Evolutionary conservation across 2,797 vertebrate genomes (phyloP).

Genomic region (Neosilurus hyrtlii): DNA sequence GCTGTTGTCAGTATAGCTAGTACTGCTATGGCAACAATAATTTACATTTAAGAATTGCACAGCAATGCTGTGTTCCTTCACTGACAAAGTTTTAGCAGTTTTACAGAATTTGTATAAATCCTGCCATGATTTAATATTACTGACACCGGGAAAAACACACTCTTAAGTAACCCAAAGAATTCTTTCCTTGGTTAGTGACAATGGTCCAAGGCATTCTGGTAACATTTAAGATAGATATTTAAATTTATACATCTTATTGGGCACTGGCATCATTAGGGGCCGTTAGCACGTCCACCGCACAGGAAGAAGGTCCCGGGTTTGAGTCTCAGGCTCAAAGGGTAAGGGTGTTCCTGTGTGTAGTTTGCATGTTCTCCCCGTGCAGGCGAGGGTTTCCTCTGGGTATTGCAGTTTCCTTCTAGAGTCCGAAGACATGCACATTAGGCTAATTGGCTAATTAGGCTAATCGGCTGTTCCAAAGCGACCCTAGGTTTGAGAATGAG

Average conservation of each 20-base stretch:
- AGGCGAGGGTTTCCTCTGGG: too few species aligned
- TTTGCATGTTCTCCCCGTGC: too few species aligned
- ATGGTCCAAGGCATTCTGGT: not conserved
- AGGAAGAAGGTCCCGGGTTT: too few species aligned
- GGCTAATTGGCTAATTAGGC: too few species aligned
- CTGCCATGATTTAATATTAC: not conserved
- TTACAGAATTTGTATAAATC: not conserved
- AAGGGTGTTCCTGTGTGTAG: too few species aligned
- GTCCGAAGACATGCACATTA: too few species aligned
- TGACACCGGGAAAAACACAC: not conserved
- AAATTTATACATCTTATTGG: not conserved
- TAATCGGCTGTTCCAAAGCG: too few species aligned
- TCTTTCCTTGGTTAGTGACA: not conserved
- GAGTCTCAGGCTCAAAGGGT: too few species aligned
- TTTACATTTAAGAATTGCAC: not conserved
- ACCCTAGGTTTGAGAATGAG: too few species aligned
- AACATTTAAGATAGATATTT: not conserved
- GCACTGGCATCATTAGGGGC: not conserved
- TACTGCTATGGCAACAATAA: not conserved
- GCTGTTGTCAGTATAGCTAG: not conserved
- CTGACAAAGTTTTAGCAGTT: not conserved
- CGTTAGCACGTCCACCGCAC: too few species aligned
- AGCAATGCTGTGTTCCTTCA: not conserved
- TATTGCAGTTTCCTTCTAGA: too few species aligned
- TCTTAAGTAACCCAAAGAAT: not conserved